Conservation (phyloP, 2,888 invertebrate species). For the Metalampra italica region DNA sequence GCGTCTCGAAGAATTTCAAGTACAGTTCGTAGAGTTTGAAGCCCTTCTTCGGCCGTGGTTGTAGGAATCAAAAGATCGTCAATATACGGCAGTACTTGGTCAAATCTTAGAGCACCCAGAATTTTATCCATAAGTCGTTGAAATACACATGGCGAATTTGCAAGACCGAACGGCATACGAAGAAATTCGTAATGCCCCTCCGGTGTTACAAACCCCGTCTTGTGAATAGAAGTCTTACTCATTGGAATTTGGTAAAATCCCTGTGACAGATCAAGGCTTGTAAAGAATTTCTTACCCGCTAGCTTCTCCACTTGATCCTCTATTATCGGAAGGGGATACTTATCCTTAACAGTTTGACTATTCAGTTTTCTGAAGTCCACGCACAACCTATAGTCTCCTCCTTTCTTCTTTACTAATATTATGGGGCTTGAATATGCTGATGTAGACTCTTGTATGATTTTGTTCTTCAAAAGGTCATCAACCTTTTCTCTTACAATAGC, state of each 20-base stretch:
- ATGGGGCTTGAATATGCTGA: conserved; percentile 3
- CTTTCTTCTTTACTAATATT: conserved; percentile 7
- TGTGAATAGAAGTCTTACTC: neutral
- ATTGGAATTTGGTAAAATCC: conserved; percentile 2
- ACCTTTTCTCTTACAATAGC: conserved; percentile 1
- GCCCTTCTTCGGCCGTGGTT: neutral
- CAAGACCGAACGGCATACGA: conserved; percentile 1
- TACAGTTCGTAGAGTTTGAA: neutral
- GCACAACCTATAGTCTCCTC: conserved; percentile 1
- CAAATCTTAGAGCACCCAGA: neutral
- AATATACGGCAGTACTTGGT: conserved; percentile 1
- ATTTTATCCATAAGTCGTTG: neutral
- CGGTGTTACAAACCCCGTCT: conserved; percentile 3
- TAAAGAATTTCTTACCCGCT: neutral
- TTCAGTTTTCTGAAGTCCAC: conserved; percentile 7
- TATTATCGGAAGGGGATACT: conserved; percentile 5
- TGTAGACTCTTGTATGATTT: neutral
- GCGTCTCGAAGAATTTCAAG: neutral
- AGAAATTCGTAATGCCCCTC: too few relatives aligned
- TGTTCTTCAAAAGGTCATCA: neutral
- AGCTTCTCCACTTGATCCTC: conserved; percentile 6
- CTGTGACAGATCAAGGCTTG: neutral
- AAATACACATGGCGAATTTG: conserved; percentile 1
- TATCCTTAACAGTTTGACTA: conserved; percentile 3
- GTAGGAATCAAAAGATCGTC: conserved; percentile 3